Evolutionary conservation across 2,797 vertebrate genomes (phyloP).

Genomic region (Nannoperca australis): DNA sequence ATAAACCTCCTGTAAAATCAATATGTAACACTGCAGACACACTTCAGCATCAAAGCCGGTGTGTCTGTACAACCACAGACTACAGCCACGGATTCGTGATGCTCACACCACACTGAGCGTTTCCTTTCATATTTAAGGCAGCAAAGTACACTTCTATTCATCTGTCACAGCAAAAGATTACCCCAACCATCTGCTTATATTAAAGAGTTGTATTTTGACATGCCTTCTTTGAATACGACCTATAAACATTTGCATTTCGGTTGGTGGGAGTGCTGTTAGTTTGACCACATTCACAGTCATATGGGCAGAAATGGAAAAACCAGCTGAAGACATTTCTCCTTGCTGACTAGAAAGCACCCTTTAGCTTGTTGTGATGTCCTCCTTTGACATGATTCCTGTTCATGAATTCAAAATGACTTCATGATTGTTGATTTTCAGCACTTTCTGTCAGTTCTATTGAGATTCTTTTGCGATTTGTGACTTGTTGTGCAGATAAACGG

Average conservation of each 20-base stretch:
- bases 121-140: slow-evolving; percentile 2
- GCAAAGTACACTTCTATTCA: accelerated
- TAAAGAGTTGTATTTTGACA: not conserved
- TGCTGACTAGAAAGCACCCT: not conserved
- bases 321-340: not conserved
- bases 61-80: not conserved
- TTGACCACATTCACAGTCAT: not conserved
- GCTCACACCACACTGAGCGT: not conserved
- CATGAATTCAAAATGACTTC: not conserved
- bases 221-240: not conserved
- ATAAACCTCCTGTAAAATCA: not conserved
- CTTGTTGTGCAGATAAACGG: not conserved
- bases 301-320: not conserved
- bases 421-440: not conserved
- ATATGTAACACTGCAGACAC: not conserved
- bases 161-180: not conserved
- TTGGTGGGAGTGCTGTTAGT: not conserved
- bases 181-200: not conserved
- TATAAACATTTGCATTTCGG: not conserved
- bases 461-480: not conserved
- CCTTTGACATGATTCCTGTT: not conserved
- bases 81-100: not conserved
- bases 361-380: not conserved
- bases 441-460: not conserved
- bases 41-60: not conserved